Percentiles rank a stretch among this genome's conserved stretches.
Evolutionary conservation across 2,888 invertebrate genomes (phyloP).

Genomic region (Lasioglossum marginatum): DNA sequence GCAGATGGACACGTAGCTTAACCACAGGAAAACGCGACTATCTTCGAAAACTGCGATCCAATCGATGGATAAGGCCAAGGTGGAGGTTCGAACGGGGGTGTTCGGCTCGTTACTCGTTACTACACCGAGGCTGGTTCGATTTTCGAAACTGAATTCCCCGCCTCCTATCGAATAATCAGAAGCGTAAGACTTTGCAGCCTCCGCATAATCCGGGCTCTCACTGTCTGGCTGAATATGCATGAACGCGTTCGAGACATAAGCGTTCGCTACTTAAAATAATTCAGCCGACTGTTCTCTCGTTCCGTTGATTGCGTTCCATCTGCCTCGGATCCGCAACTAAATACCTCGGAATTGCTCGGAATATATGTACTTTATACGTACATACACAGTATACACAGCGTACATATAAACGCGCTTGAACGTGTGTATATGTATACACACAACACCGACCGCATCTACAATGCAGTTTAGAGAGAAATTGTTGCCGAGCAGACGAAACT

Average conservation of each 20-base stretch:
- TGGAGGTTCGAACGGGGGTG: background rate
- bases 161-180: conserved; percentile 62
- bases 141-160: conserved; percentile 55
- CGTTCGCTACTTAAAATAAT: conserved; percentile 68
- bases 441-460: conserved; percentile 4
- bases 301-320: conserved; percentile 53
- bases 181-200: conserved; percentile 53
- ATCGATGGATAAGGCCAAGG: background rate
- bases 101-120: background rate
- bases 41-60: background rate
- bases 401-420: background rate
- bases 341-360: conserved; percentile 29
- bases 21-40: background rate
- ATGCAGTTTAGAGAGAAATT: conserved; percentile 24
- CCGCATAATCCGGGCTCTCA: conserved; percentile 56
- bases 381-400: background rate
- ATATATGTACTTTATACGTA: conserved; percentile 13
- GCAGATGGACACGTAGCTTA: too few species aligned
- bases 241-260: conserved; percentile 63
- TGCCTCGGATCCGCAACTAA: conserved; percentile 37
- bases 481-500: conserved; percentile 25
- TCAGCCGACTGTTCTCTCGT: conserved; percentile 57
- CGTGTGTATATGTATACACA: background rate
- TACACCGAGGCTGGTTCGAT: conserved; percentile 26
- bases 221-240: conserved; percentile 65